Conservation (phyloP, 2,797 vertebrate genomes). For the Lerista edwardsae region DNA sequence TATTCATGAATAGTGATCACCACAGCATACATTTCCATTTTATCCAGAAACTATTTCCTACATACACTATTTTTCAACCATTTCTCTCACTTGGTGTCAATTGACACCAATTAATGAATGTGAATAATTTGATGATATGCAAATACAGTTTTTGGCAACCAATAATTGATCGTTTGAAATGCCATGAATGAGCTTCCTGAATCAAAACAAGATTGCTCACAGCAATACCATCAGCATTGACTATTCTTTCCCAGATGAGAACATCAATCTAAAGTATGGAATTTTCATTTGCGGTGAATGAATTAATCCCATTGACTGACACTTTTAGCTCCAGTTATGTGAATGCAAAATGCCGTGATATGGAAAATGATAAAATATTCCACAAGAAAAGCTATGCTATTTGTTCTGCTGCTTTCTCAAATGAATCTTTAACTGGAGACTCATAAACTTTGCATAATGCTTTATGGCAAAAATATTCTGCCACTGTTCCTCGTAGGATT, state of each 20-base stretch:
- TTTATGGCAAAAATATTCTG: slow-evolving; percentile 58
- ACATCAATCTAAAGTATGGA: not conserved
- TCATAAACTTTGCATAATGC: slow-evolving; percentile 51
- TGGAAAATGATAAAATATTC: slow-evolving; percentile 1
- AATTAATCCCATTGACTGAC: not conserved
- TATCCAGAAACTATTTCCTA: not conserved
- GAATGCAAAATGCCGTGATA: not conserved
- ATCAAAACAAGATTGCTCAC: not conserved
- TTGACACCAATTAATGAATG: slow-evolving; percentile 12
- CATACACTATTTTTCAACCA: not conserved
- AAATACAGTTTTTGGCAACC: not conserved
- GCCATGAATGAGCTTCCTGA: not conserved
- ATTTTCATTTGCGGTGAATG: not conserved
- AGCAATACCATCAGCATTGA: not conserved
- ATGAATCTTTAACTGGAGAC: slow-evolving; percentile 52
- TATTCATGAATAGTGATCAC: not conserved
- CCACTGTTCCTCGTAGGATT: slow-evolving; percentile 40
- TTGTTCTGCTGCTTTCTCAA: slow-evolving; percentile 32
- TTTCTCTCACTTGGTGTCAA: not conserved
- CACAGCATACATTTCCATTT: not conserved
- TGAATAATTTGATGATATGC: not conserved
- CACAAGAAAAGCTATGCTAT: slow-evolving; percentile 17
- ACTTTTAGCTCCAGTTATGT: not conserved
- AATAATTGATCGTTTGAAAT: not conserved
- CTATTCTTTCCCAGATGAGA: not conserved